Percentiles rank a stretch among this genome's conserved stretches.
Conservation (phyloP, 2,888 invertebrate genomes). For the Cyclophora punctaria region DNA sequence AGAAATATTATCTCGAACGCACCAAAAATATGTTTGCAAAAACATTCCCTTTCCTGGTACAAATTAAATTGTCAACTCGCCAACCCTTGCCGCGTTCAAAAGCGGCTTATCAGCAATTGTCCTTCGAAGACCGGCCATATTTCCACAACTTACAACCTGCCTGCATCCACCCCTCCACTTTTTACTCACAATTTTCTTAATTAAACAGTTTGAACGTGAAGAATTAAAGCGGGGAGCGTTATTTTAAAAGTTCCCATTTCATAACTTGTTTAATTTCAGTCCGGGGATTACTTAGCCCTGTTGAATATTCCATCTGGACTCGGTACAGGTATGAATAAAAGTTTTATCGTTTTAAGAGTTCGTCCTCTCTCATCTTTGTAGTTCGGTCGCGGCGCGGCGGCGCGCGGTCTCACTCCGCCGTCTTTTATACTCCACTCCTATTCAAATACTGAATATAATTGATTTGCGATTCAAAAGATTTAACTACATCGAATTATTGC, state of each 20-base stretch:
- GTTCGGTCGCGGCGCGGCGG: constrained; percentile 12
- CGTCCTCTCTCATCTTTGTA: constrained; percentile 25
- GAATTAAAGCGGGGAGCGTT: constrained; percentile 29
- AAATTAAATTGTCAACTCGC: constrained; percentile 14
- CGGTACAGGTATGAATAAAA: constrained; percentile 45
- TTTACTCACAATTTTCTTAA: constrained; percentile 35
- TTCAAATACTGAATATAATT: constrained; percentile 11
- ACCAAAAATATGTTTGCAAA: constrained; percentile 12
- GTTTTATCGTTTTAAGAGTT: constrained; percentile 34
- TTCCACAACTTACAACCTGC: constrained; percentile 10
- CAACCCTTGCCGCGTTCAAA: constrained; percentile 12
- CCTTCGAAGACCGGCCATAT: constrained; percentile 15
- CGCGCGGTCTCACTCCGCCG: neutral
- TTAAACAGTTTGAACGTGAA: constrained; percentile 36
- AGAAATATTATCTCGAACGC: constrained; percentile 8
- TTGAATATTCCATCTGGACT: constrained; percentile 44
- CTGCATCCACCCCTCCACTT: constrained; percentile 15
- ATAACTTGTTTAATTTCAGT: constrained; percentile 55
- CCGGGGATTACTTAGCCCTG: constrained; percentile 34
- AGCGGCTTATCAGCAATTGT: constrained; percentile 20
- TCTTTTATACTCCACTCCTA: neutral
- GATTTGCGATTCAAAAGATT: constrained; percentile 1
- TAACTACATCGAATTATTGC: neutral
- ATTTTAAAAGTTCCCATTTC: constrained; percentile 38
- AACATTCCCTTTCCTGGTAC: constrained; percentile 8